Evolutionary conservation across 2,113 vertebrate genomes (phyloP), one percentile per base, ranked within the genome.

Genomic region (Gila orcuttii): DNA sequence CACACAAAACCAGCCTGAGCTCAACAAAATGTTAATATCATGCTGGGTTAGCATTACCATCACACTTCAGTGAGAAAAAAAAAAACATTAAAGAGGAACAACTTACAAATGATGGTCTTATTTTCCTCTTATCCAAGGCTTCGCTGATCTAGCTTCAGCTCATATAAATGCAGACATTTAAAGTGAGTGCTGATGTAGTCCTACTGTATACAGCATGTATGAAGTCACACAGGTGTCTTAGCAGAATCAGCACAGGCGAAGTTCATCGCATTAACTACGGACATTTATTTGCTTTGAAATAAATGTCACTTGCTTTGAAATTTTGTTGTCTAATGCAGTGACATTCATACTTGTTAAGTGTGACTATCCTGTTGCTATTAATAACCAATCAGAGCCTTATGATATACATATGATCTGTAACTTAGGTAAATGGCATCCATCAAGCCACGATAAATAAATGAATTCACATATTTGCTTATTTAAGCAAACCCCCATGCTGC

Each of bases 1-100:
- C 31, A 66, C n/a, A 81, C 79, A 81, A 50, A 42, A 81, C n/a
- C 42, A 66, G 79, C 9, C 25, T 66, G 39, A 50, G 79, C 39
- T 28, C 60, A 47, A 66, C 59, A 81, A 66, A 47, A 7, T 81
- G 79, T 81, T 68, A 31, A 23, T 33, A 42, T 25, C 33, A 79
- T 25, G 77, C 77, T 60, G 77, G 57, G 21, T 79, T 79, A 62
- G 45, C 55, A 79, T 62, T 42, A 79, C 23, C 21, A 62, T 60
- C 23, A 2, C 23, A 42, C 11, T 79, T 39, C 31, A 62, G 57
- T 15, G 25, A 79, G 52, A 78, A 79, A 45, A 79, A 36, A 78
- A 79, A 60, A 79, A 36, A 4, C 52, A 79, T 60, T 60, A 60
- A 39, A 33, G 55, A 39, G 4, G 5, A 60, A 79, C 36, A 1